These are phyloP conservation scores for Hemicentrotus pulcherrimus DNA, from an alignment of 35 echinoderm and acorn worm genomes.

Conservation along the genomic window DNA sequence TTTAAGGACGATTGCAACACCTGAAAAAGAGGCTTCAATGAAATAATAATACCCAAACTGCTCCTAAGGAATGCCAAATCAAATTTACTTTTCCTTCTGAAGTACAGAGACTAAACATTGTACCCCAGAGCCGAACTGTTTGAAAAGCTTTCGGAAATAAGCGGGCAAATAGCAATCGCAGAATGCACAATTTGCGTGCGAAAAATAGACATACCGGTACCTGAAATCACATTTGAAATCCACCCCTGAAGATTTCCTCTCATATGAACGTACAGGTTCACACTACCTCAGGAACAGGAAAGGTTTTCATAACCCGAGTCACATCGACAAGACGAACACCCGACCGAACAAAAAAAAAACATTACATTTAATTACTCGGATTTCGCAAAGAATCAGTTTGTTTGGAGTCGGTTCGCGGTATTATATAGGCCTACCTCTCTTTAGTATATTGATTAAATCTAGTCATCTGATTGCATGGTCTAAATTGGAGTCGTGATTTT, in stretches of 20 bases:
- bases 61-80: not conserved
- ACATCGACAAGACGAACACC: no score
- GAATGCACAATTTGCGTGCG: not conserved
- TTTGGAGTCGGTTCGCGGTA: no score
- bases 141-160: not conserved
- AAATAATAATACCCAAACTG: not conserved
- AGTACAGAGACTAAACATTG: not conserved
- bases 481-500: no score
- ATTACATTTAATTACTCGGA: no score
- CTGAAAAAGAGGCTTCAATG: not conserved
- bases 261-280: not conserved
- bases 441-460: no score
- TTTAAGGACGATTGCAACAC: not conserved
- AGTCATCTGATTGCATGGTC: no score
- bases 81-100: not conserved
- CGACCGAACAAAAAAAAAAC: no score
- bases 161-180: not conserved
- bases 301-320: no score
- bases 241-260: not conserved
- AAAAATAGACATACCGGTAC: not conserved
- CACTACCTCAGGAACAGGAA: not conserved
- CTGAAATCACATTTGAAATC: not conserved
- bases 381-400: no score
- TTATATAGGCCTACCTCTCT: no score
- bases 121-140: not conserved